Evolutionary conservation across 2,113 vertebrate genomes (phyloP).

Genomic region (Noctilio leporinus): DNA sequence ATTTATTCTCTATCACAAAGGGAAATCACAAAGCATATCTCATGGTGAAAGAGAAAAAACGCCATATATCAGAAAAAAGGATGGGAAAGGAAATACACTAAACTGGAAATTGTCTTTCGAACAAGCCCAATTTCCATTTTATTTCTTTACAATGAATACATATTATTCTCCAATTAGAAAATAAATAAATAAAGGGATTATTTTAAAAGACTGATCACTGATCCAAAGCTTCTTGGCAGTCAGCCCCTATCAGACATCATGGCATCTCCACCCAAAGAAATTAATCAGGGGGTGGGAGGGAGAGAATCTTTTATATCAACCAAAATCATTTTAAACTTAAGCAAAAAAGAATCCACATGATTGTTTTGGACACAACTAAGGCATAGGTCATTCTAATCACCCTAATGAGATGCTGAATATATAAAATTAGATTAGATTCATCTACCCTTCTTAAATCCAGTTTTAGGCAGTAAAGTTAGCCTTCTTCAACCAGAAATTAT

Average conservation of each 20-base stretch:
- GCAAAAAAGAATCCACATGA: not conserved
- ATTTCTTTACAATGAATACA: slow-evolving; percentile 17
- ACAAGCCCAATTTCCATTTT: slow-evolving; percentile 11
- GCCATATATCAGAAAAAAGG: not conserved
- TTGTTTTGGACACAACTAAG: slow-evolving; percentile 1
- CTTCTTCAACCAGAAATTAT: not conserved
- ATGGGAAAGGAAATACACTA: not conserved
- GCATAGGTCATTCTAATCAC: not conserved
- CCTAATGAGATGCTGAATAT: not conserved
- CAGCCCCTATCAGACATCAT: not conserved
- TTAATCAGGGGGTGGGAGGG: not conserved
- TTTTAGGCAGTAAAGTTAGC: not conserved
- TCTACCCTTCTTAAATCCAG: not conserved
- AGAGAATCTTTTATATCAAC: not conserved
- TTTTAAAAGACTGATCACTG: not conserved
- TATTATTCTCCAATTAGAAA: slow-evolving; percentile 18
- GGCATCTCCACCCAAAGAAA: not conserved
- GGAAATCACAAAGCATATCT: slow-evolving; percentile 21
- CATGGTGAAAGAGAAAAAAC: not conserved
- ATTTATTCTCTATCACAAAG: slow-evolving; percentile 22
- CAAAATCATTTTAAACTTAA: slow-evolving; percentile 38
- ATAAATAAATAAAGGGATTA: not conserved
- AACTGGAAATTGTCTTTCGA: slow-evolving; percentile 1
- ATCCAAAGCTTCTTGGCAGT: not conserved
- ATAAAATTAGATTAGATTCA: not conserved